Percentiles rank a stretch among this genome's conserved stretches.
Evolutionary conservation across 1,140 invertebrate genomes (phyloP).

Genomic region (Bradynema listronoti): DNA sequence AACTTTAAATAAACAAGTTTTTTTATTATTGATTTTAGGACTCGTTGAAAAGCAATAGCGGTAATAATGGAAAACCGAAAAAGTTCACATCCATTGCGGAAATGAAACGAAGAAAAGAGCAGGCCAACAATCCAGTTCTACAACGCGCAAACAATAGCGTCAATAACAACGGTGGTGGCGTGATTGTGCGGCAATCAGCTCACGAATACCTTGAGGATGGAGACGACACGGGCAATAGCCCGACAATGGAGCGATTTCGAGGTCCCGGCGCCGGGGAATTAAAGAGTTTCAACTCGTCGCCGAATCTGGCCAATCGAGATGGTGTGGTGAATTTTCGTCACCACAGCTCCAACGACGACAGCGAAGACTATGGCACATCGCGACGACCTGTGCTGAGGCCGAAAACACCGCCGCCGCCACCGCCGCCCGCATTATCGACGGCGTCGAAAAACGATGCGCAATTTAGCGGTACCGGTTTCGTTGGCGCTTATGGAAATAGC

Average conservation of each 20-base stretch:
- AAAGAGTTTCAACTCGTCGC: constrained; percentile 52
- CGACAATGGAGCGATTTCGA: too few species aligned
- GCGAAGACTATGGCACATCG: constrained; percentile 42
- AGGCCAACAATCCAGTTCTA: constrained; percentile 18
- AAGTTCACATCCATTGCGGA: constrained; percentile 88
- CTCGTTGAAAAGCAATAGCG: constrained; percentile 1
- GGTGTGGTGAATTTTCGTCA: background rate
- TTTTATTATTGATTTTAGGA: constrained; percentile 27
- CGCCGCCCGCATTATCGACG: too few species aligned
- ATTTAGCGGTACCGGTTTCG: too few species aligned
- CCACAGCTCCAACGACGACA: background rate
- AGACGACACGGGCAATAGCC: background rate
- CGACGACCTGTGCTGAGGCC: constrained; percentile 36
- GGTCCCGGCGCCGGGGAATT: too few species aligned
- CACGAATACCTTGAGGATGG: background rate
- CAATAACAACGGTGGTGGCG: constrained; percentile 4
- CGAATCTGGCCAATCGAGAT: constrained; percentile 19
- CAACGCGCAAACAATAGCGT: constrained; percentile 5
- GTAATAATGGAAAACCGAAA: constrained; percentile 56
- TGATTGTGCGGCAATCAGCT: constrained; percentile 1
- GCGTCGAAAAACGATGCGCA: too few species aligned
- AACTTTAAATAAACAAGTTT: too few species aligned
- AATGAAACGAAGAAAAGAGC: constrained; percentile 75
- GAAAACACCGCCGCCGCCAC: constrained; percentile 49
- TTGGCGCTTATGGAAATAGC: too few species aligned